Base-by-base conservation (phyloP, 2,113 vertebrate species). In the Scartelaos histophorus region DNA sequence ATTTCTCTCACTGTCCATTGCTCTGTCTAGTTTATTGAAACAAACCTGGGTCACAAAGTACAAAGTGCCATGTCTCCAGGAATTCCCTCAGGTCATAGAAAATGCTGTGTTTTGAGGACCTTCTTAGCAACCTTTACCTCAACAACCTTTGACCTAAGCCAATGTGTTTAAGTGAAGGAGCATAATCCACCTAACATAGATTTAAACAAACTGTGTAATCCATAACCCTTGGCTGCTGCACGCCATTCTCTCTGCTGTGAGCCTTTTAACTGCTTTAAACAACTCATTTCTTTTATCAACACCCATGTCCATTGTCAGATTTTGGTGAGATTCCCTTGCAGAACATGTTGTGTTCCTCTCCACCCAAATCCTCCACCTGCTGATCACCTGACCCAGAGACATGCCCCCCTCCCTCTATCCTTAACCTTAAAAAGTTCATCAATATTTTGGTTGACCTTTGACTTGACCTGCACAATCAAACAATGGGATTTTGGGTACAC, bases 391-490 rank as follows among this genome's bases (percentile, higher is more conserved):
- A 64, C 61, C 34, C 61, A 64, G 61, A 43, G 38, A 24, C 88
- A 88, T 90, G 87, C 84, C 82, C 81, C 83, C 87, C 76, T 58
- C 25, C 34, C 65, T n/a, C 73, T 29, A 43, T 74, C 24, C 72
- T 74, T 82, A 62, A 81, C 82, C 87, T 87, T 80, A 86, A 92
- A 90, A 91, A 92, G 87, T 92, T 91, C 87, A 92, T 93, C 92
- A 94, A 93, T 94, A 94, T 94, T 94, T 94, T 92, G 88, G 81
- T 88, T 78, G 93, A 88, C 92, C 92, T 94, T 91, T 91, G 92
- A 94, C 93, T 85, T 70, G 86, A 89, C 90, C 92, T 79, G 75
- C 82, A 73, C 90, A 88, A 87, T 90, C 86, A 80, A 90, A 93
- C 91, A 92, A 93, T 91, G 85, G 89, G 90, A 91, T 92, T 93